Evolutionary conservation across 2,888 invertebrate genomes (phyloP), one percentile per base, ranked within the genome.

Genomic region (Galerucella nymphaeae): DNA sequence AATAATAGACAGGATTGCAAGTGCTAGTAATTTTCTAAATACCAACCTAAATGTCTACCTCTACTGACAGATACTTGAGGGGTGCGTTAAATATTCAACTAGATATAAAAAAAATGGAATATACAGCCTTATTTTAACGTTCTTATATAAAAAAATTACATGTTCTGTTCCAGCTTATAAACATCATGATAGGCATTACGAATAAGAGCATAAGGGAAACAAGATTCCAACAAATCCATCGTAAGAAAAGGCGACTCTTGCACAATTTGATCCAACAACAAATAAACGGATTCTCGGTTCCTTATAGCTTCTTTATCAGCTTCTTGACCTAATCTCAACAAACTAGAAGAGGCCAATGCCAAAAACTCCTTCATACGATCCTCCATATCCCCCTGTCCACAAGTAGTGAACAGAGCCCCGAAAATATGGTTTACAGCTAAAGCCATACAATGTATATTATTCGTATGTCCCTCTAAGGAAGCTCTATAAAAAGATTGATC

Each of bases 381-480:
- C 84, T 97, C 97, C 77, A 98, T 97, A 84, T 99, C 99, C 38
- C 95, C 96, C 84, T 96, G 95, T 0, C 96, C 97, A 84, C 98
- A 97, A 79, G 98, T 95, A 2, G 97, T 96, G 83, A 99, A 99
- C 68, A 99, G 87, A 1, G 99, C 98, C 18, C 97, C 98, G 83
- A 98, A 98, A 76, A 98, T 95, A 80, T 96, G 95, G 84, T 97
- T 98, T 53, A 99, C 95, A 0, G 98, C 98, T 59, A 96, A 92
- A 1, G 99, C 97, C 90, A 99, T 94, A 84, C 99, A 99, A 86
- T 99, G 99, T 75, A 96, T 97, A 86, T 99, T 99, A 87, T 99
- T 99, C n/a, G 96, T 93, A 85, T 99, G 98, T 0, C 97, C 98
- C 88, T 95, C 94, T 72, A 95, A 88, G 0, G 95, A 94, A 0